Percentiles rank a stretch among this genome's conserved stretches.
phyloP scores from a whole-genome alignment of 2,113 vertebrate species.

The Gymnocephalus cernua region DNA sequence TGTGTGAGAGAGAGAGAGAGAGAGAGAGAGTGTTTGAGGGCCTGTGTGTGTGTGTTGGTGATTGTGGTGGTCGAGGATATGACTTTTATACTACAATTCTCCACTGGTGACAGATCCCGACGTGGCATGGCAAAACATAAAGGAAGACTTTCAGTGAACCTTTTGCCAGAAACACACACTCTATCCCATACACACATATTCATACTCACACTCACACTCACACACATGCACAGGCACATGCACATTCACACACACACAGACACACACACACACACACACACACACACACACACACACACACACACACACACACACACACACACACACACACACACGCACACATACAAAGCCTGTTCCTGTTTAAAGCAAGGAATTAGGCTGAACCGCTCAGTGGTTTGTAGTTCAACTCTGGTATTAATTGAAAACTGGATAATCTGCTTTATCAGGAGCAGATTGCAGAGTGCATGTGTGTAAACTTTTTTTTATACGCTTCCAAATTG shows the following conservation, averaged over 20 bases:
- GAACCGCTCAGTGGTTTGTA: constrained; percentile 62
- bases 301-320: background rate
- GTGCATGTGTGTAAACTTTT: constrained; percentile 48
- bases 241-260: constrained; percentile 3
- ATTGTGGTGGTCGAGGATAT: background rate
- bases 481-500: constrained; percentile 56
- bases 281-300: constrained; percentile 12
- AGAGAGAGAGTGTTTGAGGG: background rate
- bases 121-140: constrained; percentile 4
- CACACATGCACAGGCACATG: background rate
- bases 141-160: constrained; percentile 32
- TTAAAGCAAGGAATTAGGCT: constrained; percentile 71
- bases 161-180: constrained; percentile 10
- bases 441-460: constrained; percentile 78
- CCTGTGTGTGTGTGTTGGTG: background rate
- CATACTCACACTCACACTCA: constrained; percentile 3
- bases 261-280: constrained; percentile 5
- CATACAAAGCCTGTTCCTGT: constrained; percentile 64
- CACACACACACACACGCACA: constrained; percentile 1
- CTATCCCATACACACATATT: background rate
- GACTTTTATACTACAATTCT: constrained; percentile 3
- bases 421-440: constrained; percentile 73
- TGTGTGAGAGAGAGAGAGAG: too few species aligned
- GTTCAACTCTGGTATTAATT: constrained; percentile 79
- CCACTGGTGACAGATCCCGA: constrained; percentile 6